Conservation (phyloP, 2,888 invertebrate species). For the Nasonovia ribisnigri region DNA sequence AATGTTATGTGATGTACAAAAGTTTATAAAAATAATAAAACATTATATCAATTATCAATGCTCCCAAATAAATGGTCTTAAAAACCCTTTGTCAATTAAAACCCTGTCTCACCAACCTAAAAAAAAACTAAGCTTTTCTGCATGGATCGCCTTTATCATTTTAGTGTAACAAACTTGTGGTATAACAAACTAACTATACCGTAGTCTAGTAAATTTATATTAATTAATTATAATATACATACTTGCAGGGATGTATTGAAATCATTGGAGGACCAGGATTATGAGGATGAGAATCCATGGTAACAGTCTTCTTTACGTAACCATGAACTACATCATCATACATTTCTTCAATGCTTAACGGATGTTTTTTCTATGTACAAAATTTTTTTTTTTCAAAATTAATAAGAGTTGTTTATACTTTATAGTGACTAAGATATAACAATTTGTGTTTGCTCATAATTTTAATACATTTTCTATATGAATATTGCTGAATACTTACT, state of each 20-base stretch:
- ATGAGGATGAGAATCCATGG: conserved; percentile 98
- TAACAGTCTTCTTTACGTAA: conserved; percentile 99
- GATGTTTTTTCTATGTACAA: conserved; percentile 79
- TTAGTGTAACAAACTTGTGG: neutral
- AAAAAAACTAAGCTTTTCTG: neutral
- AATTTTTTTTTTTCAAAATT: neutral
- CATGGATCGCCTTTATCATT: neutral
- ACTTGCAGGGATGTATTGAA: conserved; percentile 98
- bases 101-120: neutral
- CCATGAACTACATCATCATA: conserved; percentile 99
- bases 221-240: conserved; percentile 66
- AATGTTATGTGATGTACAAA: neutral
- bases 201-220: neutral
- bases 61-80: neutral
- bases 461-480: neutral
- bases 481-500: conserved; percentile 72
- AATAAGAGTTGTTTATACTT: conserved; percentile 31
- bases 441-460: neutral
- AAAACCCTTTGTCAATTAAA: neutral
- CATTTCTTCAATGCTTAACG: conserved; percentile 93
- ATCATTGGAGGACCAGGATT: conserved; percentile 95
- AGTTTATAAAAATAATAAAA: neutral
- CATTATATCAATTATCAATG: neutral
- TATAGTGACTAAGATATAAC: neutral
- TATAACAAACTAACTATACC: neutral